Evolutionary conservation across 2,888 invertebrate genomes (phyloP).

Genomic region (Chymomyza caudatula): DNA sequence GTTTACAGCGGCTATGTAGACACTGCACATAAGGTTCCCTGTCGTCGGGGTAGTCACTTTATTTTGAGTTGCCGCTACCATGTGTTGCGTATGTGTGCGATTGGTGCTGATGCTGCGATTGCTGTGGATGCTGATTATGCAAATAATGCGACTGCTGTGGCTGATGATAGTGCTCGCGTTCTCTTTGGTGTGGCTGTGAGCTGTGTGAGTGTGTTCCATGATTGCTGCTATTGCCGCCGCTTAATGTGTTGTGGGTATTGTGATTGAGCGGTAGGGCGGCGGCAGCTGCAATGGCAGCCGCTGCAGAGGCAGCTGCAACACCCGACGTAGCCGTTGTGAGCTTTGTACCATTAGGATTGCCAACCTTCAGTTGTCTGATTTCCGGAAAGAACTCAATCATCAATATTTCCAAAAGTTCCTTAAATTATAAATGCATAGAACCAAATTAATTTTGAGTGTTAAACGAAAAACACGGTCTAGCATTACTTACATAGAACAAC

Average conservation of each 20-base stretch:
- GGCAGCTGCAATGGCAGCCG: conserved; percentile 48
- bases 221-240: background rate
- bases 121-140: conserved; percentile 36
- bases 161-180: conserved; percentile 8
- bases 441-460: no score
- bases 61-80: background rate
- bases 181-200: background rate
- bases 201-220: background rate
- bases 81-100: conserved; percentile 18
- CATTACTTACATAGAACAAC: conserved; percentile 87
- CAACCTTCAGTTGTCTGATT: conserved; percentile 80
- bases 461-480: no score
- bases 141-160: conserved; percentile 28
- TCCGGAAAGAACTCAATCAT: conserved; percentile 85
- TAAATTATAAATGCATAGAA: conserved; percentile 50
- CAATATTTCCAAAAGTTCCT: conserved; percentile 85
- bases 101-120: conserved; percentile 42
- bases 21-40: background rate
- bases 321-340: conserved; percentile 50
- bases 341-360: conserved; percentile 41
- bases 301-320: conserved; percentile 51
- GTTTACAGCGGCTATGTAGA: background rate
- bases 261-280: conserved; percentile 51
- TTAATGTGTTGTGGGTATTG: conserved; percentile 30
- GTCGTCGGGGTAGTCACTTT: background rate